phyloP scores from a whole-genome alignment of 2,888 invertebrate genomes.

The Ceramica pisi region DNA sequence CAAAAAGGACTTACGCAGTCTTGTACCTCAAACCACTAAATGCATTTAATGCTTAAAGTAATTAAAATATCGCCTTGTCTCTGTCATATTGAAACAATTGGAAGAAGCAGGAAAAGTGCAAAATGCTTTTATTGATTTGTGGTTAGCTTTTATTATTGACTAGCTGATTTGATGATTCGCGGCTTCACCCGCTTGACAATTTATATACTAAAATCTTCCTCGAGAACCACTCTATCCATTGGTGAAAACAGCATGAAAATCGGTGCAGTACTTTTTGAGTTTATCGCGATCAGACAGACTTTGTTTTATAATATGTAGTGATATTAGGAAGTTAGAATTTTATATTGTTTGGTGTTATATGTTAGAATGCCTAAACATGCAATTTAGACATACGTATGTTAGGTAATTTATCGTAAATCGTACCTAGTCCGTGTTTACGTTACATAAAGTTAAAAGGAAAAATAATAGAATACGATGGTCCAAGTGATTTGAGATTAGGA shows the following conservation, averaged over 20 bases:
- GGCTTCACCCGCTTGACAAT: no score
- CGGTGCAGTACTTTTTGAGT: no score
- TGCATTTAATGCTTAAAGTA: not conserved
- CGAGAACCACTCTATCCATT: no score
- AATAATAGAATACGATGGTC: not conserved
- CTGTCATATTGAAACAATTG: not conserved
- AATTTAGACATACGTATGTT: not conserved
- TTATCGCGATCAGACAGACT: no score
- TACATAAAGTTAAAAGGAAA: slow-evolving; percentile 21
- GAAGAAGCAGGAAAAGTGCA: no score
- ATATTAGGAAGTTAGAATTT: no score
- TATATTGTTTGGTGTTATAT: not conserved
- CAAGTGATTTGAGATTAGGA: slow-evolving; percentile 20
- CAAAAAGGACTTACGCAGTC: no score
- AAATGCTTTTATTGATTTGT: not conserved
- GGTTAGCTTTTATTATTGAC: slow-evolving; percentile 10
- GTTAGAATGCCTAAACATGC: not conserved
- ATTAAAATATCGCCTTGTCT: not conserved
- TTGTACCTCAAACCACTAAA: not conserved
- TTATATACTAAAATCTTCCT: no score
- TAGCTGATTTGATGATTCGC: no score
- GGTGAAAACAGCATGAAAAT: no score
- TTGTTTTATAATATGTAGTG: no score
- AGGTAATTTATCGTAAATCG: not conserved
- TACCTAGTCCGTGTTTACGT: slow-evolving; percentile 15